phyloP scores from a whole-genome alignment of 2,797 vertebrate genomes.

The Typhlichthys eigenmanni region DNA sequence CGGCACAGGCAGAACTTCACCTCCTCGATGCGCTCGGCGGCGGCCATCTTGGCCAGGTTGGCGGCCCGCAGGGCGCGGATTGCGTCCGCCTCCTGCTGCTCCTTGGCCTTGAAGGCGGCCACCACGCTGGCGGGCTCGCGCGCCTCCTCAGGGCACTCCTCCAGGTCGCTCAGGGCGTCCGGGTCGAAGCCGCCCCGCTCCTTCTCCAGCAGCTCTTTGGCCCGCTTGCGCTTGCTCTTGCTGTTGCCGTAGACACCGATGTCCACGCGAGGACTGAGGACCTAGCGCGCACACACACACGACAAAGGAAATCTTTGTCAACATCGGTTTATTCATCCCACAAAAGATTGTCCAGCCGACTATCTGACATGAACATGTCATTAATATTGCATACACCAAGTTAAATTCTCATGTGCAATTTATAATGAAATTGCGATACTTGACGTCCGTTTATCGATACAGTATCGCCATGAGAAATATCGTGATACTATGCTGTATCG shows the following conservation, averaged over 20 bases:
- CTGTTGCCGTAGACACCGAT: slow-evolving; percentile 95
- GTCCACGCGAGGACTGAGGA: slow-evolving; percentile 92
- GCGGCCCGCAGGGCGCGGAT: slow-evolving; percentile 92
- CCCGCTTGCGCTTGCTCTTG: slow-evolving; percentile 90
- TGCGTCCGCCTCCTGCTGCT: slow-evolving; percentile 93
- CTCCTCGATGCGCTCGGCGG: slow-evolving; percentile 96
- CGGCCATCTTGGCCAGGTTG: slow-evolving; percentile 96
- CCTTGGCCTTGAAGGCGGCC: slow-evolving; percentile 92
- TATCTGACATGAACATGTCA: too few species aligned
- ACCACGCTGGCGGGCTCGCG: slow-evolving; percentile 92
- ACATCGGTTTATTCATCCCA: too few species aligned
- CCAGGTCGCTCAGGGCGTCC: slow-evolving; percentile 88
- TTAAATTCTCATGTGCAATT: too few species aligned
- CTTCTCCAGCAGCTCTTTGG: slow-evolving; percentile 92
- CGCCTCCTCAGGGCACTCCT: slow-evolving; percentile 86
- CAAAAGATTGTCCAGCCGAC: too few species aligned
- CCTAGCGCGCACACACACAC: slow-evolving; percentile 65
- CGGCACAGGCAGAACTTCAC: slow-evolving; percentile 98
- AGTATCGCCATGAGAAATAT: too few species aligned
- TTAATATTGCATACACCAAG: too few species aligned
- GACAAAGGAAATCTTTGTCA: too few species aligned
- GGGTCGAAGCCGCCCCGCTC: slow-evolving; percentile 87
- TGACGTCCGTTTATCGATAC: too few species aligned
- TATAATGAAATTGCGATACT: not conserved
- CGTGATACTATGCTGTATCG: too few species aligned